A percentile compares a stretch with the other conserved stretches of the same genome.
phyloP scores from a whole-genome alignment of 1,140 invertebrate genomes.

The Danaus plexippus region DNA sequence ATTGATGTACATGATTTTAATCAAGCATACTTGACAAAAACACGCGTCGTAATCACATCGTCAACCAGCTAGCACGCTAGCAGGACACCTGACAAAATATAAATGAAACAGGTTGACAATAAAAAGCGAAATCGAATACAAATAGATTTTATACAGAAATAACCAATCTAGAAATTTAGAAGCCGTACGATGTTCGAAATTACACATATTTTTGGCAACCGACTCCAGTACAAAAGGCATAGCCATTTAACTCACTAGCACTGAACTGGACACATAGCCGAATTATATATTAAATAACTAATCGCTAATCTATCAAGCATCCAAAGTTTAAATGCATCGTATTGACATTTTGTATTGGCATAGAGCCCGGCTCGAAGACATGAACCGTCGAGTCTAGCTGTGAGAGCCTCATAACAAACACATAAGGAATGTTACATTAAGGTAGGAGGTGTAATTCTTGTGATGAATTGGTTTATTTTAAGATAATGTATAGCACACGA shows the following conservation, averaged over 20 bases:
- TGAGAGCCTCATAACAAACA: slow-evolving; percentile 16
- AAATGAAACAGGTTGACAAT: slow-evolving; percentile 24
- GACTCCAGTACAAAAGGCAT: slow-evolving; percentile 28
- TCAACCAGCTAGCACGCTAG: too few relatives aligned
- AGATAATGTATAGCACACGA: slow-evolving; percentile 12
- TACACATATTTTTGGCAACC: slow-evolving; percentile 41
- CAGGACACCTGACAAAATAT: slow-evolving; percentile 1
- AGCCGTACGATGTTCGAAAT: slow-evolving; percentile 19
- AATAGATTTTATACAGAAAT: slow-evolving; percentile 22
- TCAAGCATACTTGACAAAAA: too few relatives aligned
- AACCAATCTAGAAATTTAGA: slow-evolving; percentile 23
- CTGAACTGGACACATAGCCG: slow-evolving; percentile 7
- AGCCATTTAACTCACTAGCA: slow-evolving; percentile 24
- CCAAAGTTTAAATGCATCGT: slow-evolving; percentile 62
- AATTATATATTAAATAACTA: too few relatives aligned
- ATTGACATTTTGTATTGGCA: slow-evolving; percentile 67
- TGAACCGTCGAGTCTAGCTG: slow-evolving; percentile 34
- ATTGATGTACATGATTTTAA: background rate
- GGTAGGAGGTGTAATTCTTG: slow-evolving; percentile 1
- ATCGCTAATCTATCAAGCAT: slow-evolving; percentile 23
- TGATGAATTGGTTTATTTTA: slow-evolving; percentile 18
- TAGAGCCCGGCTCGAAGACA: slow-evolving; percentile 31
- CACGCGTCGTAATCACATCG: too few relatives aligned
- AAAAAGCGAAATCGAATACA: slow-evolving; percentile 14
- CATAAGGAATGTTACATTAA: slow-evolving; percentile 11